Evolutionary conservation across 2,797 vertebrate species (phyloP).

Genomic region (Tauraco hartlaubi): DNA sequence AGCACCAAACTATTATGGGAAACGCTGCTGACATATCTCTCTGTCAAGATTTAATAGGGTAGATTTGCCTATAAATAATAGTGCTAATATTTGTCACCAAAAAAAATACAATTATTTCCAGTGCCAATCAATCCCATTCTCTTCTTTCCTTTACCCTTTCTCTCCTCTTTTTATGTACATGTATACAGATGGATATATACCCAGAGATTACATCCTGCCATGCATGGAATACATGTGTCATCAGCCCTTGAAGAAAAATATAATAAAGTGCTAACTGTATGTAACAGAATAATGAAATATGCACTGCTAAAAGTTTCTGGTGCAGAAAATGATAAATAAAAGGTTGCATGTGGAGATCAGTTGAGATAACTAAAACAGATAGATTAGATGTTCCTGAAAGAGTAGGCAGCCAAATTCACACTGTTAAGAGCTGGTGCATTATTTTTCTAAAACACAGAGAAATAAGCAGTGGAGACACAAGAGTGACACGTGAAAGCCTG

Average conservation of each 20-base stretch:
- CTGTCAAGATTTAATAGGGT: neutral
- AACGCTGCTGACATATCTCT: neutral
- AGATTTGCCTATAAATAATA: neutral
- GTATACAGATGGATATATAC: neutral
- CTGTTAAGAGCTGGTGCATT: neutral
- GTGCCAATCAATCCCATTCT: neutral
- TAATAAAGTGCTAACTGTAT: neutral
- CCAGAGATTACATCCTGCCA: neutral
- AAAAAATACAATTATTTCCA: neutral
- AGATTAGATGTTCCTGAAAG: neutral
- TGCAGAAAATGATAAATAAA: neutral
- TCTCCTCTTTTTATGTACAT: neutral
- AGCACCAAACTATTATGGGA: neutral
- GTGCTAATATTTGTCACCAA: neutral
- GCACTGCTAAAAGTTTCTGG: neutral
- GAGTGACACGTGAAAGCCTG: neutral
- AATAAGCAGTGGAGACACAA: neutral
- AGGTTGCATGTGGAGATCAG: neutral
- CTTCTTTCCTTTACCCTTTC: neutral
- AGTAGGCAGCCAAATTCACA: neutral
- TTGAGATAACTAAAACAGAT: neutral
- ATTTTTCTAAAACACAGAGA: neutral
- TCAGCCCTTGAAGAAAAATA: slow-evolving; percentile 19
- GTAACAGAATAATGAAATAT: slow-evolving; percentile 24
- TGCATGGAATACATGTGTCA: neutral